Percentiles rank a stretch among this genome's conserved stretches.
Evolutionary conservation across 2,113 vertebrate genomes (phyloP).

Genomic region (Vombatus ursinus): DNA sequence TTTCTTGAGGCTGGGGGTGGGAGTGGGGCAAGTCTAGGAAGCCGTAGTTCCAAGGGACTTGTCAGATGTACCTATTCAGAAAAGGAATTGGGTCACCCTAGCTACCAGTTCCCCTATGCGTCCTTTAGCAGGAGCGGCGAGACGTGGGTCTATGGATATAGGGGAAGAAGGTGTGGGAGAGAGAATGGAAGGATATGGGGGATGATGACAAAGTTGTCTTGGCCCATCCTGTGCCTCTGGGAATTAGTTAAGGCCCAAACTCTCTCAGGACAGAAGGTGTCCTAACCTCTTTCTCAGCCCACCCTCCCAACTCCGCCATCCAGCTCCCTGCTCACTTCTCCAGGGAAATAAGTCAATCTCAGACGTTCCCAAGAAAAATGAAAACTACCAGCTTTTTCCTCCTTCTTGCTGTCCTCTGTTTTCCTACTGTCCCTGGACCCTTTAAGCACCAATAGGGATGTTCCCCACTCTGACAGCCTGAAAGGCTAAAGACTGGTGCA

Average conservation of each 20-base stretch:
- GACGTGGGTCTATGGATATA: not conserved
- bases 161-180: not conserved
- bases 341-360: not conserved
- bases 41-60: not conserved
- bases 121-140: not conserved
- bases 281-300: not conserved
- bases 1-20: not conserved
- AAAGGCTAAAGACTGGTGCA: not conserved
- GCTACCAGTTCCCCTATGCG: not conserved
- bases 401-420: not conserved
- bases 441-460: not conserved
- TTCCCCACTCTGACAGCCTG: not conserved
- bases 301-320: too few relatives aligned
- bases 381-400: not conserved
- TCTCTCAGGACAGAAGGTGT: not conserved
- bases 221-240: not conserved
- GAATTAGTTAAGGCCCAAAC: not conserved
- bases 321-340: not conserved
- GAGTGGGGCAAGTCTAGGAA: not conserved
- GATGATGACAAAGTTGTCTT: not conserved
- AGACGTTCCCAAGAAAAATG: not conserved
- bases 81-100: not conserved
- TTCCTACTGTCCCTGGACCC: not conserved
- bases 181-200: not conserved
- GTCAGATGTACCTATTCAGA: not conserved